These are phyloP conservation scores for Watsonalla cultraria DNA, from an alignment of 2,888 invertebrate species.

Conservation along the genomic window DNA sequence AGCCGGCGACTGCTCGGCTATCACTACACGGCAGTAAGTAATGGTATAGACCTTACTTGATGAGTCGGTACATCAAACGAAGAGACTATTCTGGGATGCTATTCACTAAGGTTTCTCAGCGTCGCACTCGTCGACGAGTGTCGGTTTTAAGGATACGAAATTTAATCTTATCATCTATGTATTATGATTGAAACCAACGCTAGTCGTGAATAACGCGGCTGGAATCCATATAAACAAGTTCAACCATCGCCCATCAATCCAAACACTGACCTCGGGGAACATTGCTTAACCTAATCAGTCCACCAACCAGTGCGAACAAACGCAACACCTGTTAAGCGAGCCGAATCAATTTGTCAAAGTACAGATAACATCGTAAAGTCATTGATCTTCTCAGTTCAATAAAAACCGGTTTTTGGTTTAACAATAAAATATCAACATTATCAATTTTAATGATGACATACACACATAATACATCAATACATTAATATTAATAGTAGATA, in stretches of 20 bases:
- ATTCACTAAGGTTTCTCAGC: too few species aligned
- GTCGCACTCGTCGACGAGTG: too few species aligned
- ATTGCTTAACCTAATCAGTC: conserved; percentile 1
- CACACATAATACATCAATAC: neutral
- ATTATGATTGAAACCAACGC: too few species aligned
- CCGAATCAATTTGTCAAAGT: conserved; percentile 6
- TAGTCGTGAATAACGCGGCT: too few species aligned
- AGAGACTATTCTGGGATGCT: too few species aligned
- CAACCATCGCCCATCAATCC: neutral
- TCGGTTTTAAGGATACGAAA: too few species aligned
- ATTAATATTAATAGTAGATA: neutral
- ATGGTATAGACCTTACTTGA: too few species aligned
- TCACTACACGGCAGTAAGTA: too few species aligned
- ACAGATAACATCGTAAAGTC: conserved; percentile 2
- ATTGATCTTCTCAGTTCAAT: conserved; percentile 3
- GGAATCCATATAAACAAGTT: too few species aligned
- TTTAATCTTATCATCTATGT: too few species aligned
- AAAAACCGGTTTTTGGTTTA: neutral
- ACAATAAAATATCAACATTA: neutral
- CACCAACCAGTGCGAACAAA: neutral
- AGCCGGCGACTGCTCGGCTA: too few species aligned
- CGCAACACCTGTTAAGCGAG: neutral
- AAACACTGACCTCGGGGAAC: neutral
- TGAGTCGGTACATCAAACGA: too few species aligned
- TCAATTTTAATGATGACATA: neutral